Percentiles rank a stretch among this genome's conserved stretches.
Conservation (phyloP, 2,888 invertebrate genomes). For the Leucoptera coffeella region DNA sequence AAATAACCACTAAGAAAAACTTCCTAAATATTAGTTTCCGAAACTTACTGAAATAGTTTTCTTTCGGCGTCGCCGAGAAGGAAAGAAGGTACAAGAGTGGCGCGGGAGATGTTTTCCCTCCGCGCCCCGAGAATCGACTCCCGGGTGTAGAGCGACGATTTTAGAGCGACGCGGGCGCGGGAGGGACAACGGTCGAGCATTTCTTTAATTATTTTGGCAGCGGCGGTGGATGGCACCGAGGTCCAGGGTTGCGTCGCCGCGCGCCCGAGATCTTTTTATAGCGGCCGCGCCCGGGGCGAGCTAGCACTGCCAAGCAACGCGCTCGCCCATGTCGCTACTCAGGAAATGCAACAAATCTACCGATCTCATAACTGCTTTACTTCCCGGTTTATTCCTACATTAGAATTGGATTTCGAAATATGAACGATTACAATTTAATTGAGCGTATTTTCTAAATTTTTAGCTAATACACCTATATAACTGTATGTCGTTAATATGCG, state of each 20-base stretch:
- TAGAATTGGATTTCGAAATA: no score
- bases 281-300: conserved; percentile 46
- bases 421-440: no score
- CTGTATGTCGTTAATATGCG: no score
- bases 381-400: no score
- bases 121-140: conserved; percentile 52
- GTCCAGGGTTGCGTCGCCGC: conserved; percentile 46
- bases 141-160: conserved; percentile 55
- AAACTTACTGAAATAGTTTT: conserved; percentile 40
- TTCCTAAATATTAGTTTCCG: conserved; percentile 14
- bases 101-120: conserved; percentile 53
- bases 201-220: conserved; percentile 78
- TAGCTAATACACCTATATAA: no score
- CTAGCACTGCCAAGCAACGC: conserved; percentile 20
- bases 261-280: conserved; percentile 50
- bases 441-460: no score
- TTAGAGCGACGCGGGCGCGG: conserved; percentile 57
- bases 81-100: conserved; percentile 53
- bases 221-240: conserved; percentile 55
- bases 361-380: no score
- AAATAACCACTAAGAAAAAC: background rate
- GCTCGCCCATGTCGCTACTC: no score
- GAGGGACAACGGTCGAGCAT: conserved; percentile 58
- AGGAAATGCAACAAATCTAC: no score
- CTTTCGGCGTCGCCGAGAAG: conserved; percentile 51